Evolutionary conservation across 1,140 invertebrate genomes (phyloP), one percentile per base, ranked within the genome.

Genomic region (Cataglyphis hispanica): DNA sequence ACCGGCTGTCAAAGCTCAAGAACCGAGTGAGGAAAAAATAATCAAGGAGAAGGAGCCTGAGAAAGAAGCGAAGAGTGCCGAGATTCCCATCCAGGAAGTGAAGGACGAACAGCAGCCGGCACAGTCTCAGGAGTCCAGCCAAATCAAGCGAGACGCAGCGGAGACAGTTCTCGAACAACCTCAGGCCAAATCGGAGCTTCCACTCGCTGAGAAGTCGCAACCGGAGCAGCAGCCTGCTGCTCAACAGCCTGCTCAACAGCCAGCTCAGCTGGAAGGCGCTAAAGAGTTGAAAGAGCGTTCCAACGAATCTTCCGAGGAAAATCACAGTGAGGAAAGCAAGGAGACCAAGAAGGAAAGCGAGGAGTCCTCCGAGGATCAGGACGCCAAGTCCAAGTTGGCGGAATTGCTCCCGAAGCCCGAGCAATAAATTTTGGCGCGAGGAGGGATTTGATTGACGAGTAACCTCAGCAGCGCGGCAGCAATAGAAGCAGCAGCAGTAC

Each of bases 351-450:
- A 87, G 84, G n/a, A n/a, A n/a, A 90, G 86, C 70, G 90, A 93
- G 43, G 92, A 93, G 34, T 93, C 91, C 53, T 92, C 56, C 43
- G 91, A 92, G n/a, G 92, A 92, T 22, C 43, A 88, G 1, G 64
- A 84, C 19, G n/a, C n/a, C n/a, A 90, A 91, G 11, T 31, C 84
- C 13, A 90, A 90, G 31, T 22, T 63, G 10, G 83, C 88, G 4
- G 89, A 90, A 27, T 34, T 89, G 4, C 50, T 90, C n/a, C 89
- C 89, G 13, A 85, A 90, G n/a, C 86, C 87, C n/a, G 81, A 88
- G 74, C 78, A 83, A 40, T 83, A 83, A 83, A 72, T 58, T 53
- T 72, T 25, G 66, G 37, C 46, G 63, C 40, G 46, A 66, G 77
- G 37, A 60, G 67, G 86, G 91, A n/a, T 66, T 86, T 89, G 43